These are phyloP conservation scores for Pomatostomus ruficeps DNA, from an alignment of 2,113 vertebrate genomes.

Conservation along the genomic window DNA sequence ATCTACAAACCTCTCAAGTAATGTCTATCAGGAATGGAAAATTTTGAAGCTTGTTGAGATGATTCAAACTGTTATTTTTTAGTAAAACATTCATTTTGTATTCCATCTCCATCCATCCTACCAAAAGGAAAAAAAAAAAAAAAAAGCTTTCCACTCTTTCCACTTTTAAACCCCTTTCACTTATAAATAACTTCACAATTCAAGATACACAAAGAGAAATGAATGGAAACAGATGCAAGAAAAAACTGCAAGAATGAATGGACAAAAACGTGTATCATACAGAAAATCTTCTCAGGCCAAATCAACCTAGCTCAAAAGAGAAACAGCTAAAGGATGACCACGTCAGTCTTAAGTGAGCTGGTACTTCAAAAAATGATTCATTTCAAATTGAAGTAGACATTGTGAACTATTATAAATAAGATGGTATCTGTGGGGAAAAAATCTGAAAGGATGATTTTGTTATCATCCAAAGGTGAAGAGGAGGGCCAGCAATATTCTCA, in stretches of 20 bases:
- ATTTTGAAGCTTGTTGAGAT: background rate
- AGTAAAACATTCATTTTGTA: background rate
- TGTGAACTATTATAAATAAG: background rate
- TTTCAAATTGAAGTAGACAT: background rate
- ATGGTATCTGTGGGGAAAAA: background rate
- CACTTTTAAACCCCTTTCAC: background rate
- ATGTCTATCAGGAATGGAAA: background rate
- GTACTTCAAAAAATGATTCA: background rate
- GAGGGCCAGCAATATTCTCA: background rate
- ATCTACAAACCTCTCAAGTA: background rate
- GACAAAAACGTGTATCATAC: background rate
- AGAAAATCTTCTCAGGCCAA: background rate
- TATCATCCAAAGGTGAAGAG: background rate
- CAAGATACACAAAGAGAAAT: background rate
- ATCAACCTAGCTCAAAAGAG: background rate
- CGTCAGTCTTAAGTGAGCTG: background rate
- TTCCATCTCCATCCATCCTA: background rate
- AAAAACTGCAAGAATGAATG: background rate
- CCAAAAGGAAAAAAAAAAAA: background rate
- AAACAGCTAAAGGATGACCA: background rate
- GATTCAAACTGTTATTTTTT: background rate
- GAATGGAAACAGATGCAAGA: background rate
- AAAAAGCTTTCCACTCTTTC: background rate
- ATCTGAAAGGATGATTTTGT: background rate
- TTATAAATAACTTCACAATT: conserved; percentile 25